Evolutionary conservation across 2,888 invertebrate genomes (phyloP).

Genomic region (Apeira syringaria): DNA sequence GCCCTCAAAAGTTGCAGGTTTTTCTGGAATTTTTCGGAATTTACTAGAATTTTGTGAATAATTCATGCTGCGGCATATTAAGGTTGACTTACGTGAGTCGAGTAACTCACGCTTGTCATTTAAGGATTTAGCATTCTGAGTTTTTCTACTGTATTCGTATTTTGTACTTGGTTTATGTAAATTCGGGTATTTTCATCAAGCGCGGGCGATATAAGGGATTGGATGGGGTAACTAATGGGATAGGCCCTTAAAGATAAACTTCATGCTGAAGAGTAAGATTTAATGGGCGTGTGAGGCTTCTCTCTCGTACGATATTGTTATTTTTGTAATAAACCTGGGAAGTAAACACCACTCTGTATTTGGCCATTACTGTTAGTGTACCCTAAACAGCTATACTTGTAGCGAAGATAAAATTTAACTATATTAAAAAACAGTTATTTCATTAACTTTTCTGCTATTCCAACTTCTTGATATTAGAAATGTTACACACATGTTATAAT

Average conservation of each 20-base stretch:
- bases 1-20: conserved; percentile 43
- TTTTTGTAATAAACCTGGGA: too few species aligned
- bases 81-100: conserved; percentile 19
- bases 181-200: conserved; percentile 16
- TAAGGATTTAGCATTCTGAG: conserved; percentile 14
- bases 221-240: conserved; percentile 17
- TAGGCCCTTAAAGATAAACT: conserved; percentile 10
- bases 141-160: conserved; percentile 5
- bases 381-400: too few species aligned
- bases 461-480: too few species aligned
- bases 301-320: too few species aligned
- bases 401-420: too few species aligned
- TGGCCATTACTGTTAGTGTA: too few species aligned
- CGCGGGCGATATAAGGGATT: conserved; percentile 8
- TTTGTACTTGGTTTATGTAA: conserved; percentile 13
- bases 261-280: neutral
- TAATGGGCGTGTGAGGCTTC: neutral
- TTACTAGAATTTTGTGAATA: conserved; percentile 36
- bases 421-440: too few species aligned
- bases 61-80: conserved; percentile 36
- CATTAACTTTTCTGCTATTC: too few species aligned
- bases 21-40: conserved; percentile 36
- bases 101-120: conserved; percentile 11
- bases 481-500: too few species aligned
- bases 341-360: too few species aligned